A percentile compares a stretch with the other conserved stretches of the same genome.
Evolutionary conservation across 2,797 vertebrate genomes (phyloP).

Genomic region (Esox masquinongy): DNA sequence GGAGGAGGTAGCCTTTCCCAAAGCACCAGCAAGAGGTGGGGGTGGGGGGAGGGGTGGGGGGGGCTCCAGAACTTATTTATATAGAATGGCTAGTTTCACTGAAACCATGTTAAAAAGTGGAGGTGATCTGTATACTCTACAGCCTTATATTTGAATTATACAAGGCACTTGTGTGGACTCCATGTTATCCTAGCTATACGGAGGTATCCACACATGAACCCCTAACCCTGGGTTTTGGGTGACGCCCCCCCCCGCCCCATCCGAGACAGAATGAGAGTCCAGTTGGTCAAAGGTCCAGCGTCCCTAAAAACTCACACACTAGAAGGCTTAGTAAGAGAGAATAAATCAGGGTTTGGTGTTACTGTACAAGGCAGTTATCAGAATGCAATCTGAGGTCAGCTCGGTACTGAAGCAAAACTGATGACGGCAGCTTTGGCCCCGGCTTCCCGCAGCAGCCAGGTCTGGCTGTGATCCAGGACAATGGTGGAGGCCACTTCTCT

Average conservation of each 20-base stretch:
- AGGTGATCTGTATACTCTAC: background rate
- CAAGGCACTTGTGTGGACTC: background rate
- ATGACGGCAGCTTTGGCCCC: constrained; percentile 30
- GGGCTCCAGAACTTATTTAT: constrained; percentile 23
- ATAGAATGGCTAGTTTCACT: background rate
- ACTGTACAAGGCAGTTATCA: constrained; percentile 64
- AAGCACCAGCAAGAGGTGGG: constrained; percentile 75
- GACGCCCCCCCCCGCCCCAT: constrained; percentile 83
- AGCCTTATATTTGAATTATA: background rate
- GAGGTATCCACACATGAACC: constrained; percentile 1
- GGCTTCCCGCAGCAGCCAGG: constrained; percentile 20
- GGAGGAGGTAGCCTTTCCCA: constrained; percentile 86
- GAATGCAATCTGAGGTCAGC: constrained; percentile 66
- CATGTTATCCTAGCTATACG: background rate
- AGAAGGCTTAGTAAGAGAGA: constrained; percentile 77
- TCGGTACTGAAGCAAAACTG: constrained; percentile 87
- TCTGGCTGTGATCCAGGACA: constrained; percentile 10
- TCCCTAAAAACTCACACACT: constrained; percentile 93
- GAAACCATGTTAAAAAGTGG: background rate
- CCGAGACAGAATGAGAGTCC: constrained; percentile 92
- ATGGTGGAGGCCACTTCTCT: constrained; percentile 51
- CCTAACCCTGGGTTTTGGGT: constrained; percentile 65
- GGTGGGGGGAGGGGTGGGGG: constrained; percentile 79
- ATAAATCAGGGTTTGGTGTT: constrained; percentile 68
- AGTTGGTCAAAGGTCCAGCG: constrained; percentile 99